Evolutionary conservation across 2,888 invertebrate species (phyloP), one percentile per base, ranked within the genome.

Genomic region (Crioceris asparagi): DNA sequence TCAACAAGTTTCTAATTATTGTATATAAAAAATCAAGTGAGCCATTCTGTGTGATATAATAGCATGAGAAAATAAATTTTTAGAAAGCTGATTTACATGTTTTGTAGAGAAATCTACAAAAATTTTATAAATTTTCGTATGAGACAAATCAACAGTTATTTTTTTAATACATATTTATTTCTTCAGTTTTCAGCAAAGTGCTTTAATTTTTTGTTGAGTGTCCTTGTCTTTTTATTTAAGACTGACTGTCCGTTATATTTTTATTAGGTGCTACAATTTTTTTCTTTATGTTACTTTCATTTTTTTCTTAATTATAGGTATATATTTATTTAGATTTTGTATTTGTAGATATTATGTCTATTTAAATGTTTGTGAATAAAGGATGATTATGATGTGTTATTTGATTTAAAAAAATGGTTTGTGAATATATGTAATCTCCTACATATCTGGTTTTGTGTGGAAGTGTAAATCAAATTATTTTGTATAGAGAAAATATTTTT

Each of bases 281-380:
- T 38, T 35, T 14, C 26, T 15, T 26, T 32, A 35, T 29, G 17
- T 29, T 17, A 11, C 23, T 31, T 35, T 35, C 16, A 8, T 32
- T 40, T 25, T 30, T 29, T 33, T 25, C 18, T 40, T 37, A 40
- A 17, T 36, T 34, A 3, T 37, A 40, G 31, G 37, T 26, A 27
- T 30, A 34, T 40, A 40, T 46, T 46, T 47, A 41, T 42, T 47
- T 47, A 37, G 40, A 42, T 44, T 49, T 47, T 36, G 19, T 39
- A 41, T 38, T 38, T 41, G 39, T 44, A 42, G 36, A 42, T 42
- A 41, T 36, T 42, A 42, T 42, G 39, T 42, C 37, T 37, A 38
- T 43, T 43, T 40, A 39, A 40, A 40, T 35, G 35, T 43, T 43
- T 43, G 40, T 43, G 40, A 43, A 40, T 40, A 42, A 38, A 36